phyloP scores from a whole-genome alignment of 2,113 vertebrate genomes.

The Felis catus region F.catus_Fca126_mat1.0 CM031413.1:25425001-25425500 shows the following conservation, averaged over 20 bases:
- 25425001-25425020: background rate
- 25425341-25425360: background rate
- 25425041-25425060: background rate
- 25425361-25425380: background rate
- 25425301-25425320: background rate
- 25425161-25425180: background rate
- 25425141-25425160: background rate
- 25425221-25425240: background rate
- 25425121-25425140: background rate
- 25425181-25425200: background rate
- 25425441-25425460: too few relatives aligned
- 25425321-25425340: background rate
- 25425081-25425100: background rate
- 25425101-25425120: background rate
- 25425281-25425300: background rate
- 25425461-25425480: too few relatives aligned
- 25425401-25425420: slow-evolving; percentile 2
- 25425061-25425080: background rate
- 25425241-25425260: background rate
- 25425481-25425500: too few relatives aligned
- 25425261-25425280: background rate
- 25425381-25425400: background rate
- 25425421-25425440: background rate
- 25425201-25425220: background rate
- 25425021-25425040: background rate